These are phyloP conservation scores for Chrysotoxum bicinctum DNA, from an alignment of 2,888 invertebrate genomes.

Conservation along the genomic window DNA sequence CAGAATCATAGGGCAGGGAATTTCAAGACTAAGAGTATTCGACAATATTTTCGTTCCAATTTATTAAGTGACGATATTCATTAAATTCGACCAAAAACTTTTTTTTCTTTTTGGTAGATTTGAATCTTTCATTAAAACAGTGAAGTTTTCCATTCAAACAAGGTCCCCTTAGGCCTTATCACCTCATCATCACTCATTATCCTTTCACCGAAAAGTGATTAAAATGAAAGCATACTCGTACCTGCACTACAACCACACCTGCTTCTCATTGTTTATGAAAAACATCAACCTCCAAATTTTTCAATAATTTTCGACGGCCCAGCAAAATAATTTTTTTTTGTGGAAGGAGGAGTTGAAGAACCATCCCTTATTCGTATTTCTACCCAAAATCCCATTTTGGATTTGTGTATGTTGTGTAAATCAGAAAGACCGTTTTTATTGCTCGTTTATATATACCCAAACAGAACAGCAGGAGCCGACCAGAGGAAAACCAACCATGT, in stretches of 20 bases:
- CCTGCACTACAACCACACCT: constrained; percentile 37
- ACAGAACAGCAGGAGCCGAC: constrained; percentile 15
- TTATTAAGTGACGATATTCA: neutral
- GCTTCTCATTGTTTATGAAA: constrained; percentile 30
- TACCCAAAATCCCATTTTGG: neutral
- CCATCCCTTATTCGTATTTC: neutral
- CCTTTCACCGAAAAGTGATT: constrained; percentile 55
- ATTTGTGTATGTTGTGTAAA: constrained; percentile 34
- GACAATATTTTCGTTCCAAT: too few relatives aligned
- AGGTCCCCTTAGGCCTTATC: neutral
- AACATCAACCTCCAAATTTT: constrained; percentile 31
- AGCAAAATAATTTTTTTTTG: neutral
- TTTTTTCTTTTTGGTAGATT: constrained; percentile 24
- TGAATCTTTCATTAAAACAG: constrained; percentile 14
- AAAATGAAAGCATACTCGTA: constrained; percentile 39
- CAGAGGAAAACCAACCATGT: neutral
- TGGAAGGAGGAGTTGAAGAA: neutral
- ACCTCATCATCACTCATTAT: constrained; percentile 48
- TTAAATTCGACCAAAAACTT: constrained; percentile 25
- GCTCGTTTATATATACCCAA: too few relatives aligned
- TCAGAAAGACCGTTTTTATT: constrained; percentile 43
- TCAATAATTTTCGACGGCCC: constrained; percentile 55
- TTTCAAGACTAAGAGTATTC: too few relatives aligned
- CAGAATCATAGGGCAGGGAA: too few relatives aligned
- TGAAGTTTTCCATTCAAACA: constrained; percentile 9